phyloP scores from a whole-genome alignment of 2,888 invertebrate species.

The Myopa tessellatipennis region DNA sequence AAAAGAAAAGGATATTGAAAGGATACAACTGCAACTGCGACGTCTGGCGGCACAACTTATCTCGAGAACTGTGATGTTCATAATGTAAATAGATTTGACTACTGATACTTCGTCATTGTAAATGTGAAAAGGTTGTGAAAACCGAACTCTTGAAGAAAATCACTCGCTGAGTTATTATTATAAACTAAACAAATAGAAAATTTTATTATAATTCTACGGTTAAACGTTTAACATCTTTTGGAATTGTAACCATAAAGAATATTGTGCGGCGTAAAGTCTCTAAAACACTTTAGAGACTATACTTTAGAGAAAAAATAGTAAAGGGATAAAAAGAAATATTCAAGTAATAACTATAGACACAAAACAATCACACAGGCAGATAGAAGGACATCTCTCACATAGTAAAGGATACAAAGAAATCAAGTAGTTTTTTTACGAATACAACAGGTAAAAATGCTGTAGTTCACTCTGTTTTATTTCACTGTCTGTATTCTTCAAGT shows the following conservation, averaged over 20 bases:
- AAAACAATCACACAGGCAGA: too few relatives aligned
- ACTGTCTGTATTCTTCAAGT: not conserved
- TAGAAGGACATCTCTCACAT: too few relatives aligned
- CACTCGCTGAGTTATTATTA: constrained; percentile 27
- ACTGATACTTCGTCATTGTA: not conserved
- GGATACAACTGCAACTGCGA: not conserved
- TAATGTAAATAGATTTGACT: not conserved
- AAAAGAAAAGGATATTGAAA: too few relatives aligned
- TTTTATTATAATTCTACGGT: not conserved
- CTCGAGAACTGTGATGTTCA: not conserved
- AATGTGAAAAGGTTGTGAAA: not conserved
- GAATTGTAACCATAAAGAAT: constrained; percentile 3
- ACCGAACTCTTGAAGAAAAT: constrained; percentile 15
- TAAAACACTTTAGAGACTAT: too few relatives aligned
- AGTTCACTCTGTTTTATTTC: too few relatives aligned
- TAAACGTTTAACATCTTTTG: not conserved
- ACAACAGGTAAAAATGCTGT: too few relatives aligned
- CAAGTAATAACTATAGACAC: too few relatives aligned
- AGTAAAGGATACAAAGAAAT: too few relatives aligned
- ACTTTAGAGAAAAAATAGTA: too few relatives aligned
- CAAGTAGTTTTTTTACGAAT: too few relatives aligned
- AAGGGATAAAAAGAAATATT: too few relatives aligned
- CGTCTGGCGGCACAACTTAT: not conserved
- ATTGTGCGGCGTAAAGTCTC: not conserved
- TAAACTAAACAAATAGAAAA: not conserved